Conservation (phyloP, 2,888 invertebrate genomes). For the Lamellibrachia columna region DNA sequence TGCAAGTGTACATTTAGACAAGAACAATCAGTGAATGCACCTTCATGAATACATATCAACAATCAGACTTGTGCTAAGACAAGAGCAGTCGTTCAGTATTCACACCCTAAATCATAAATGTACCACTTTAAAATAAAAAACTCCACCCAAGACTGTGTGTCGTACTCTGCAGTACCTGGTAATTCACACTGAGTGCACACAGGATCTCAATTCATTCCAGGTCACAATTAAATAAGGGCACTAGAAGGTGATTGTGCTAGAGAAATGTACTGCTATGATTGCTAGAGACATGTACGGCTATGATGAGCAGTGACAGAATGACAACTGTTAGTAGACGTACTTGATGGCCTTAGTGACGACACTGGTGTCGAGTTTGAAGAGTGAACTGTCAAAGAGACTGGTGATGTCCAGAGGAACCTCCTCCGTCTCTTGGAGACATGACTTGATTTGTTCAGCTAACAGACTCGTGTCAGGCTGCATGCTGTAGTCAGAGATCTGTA, state of each 20-base stretch:
- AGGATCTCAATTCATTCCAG: too few relatives aligned
- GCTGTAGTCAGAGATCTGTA: slow-evolving; percentile 88
- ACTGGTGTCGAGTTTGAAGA: slow-evolving; percentile 71
- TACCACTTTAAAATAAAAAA: not conserved
- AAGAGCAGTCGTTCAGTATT: too few relatives aligned
- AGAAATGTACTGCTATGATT: too few relatives aligned
- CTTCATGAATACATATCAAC: too few relatives aligned
- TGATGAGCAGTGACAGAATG: not conserved
- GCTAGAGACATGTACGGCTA: not conserved
- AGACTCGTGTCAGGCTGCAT: slow-evolving; percentile 88
- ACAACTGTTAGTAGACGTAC: slow-evolving; percentile 45
- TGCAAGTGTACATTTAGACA: not conserved
- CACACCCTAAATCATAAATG: too few relatives aligned
- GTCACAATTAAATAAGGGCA: too few relatives aligned
- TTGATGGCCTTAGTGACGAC: slow-evolving; percentile 78
- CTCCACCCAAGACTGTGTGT: too few relatives aligned
- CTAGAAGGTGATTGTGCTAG: not conserved
- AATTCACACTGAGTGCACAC: not conserved
- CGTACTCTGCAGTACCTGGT: too few relatives aligned
- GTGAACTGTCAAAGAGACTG: slow-evolving; percentile 71
- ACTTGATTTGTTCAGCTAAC: slow-evolving; percentile 81
- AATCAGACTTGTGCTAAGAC: too few relatives aligned
- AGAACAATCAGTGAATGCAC: not conserved
- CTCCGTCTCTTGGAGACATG: slow-evolving; percentile 77
- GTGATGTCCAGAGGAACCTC: slow-evolving; percentile 82